These are phyloP conservation scores for Plutella xylostella DNA, from an alignment of 2,888 invertebrate species.

Conservation along the genomic window DNA sequence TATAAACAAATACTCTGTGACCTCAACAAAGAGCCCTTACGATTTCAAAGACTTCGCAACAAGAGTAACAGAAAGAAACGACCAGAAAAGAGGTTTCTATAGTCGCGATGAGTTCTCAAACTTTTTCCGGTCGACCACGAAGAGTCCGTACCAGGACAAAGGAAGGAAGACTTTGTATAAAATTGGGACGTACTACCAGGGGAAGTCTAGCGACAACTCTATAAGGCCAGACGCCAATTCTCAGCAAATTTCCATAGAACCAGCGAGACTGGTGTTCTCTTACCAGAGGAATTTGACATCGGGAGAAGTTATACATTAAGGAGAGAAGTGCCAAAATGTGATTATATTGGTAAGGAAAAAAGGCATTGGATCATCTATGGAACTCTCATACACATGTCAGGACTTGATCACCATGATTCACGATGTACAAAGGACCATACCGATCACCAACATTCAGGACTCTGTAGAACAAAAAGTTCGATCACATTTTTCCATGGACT, in stretches of 20 bases:
- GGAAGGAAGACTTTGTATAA: conserved; percentile 50
- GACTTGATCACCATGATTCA: too few species aligned
- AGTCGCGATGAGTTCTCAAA: conserved; percentile 45
- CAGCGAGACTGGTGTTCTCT: conserved; percentile 48
- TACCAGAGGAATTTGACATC: conserved; percentile 55
- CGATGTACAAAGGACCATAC: too few species aligned
- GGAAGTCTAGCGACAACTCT: conserved; percentile 55
- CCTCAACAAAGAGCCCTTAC: conserved; percentile 70
- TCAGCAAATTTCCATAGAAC: conserved; percentile 54
- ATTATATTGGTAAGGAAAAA: conserved; percentile 51
- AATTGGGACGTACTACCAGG: conserved; percentile 58
- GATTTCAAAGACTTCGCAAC: conserved; percentile 59
- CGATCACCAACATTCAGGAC: too few species aligned
- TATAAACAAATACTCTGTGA: conserved; percentile 50
- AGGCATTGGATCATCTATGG: conserved; percentile 19
- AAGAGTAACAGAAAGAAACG: conserved; percentile 27
- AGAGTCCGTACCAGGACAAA: conserved; percentile 56
- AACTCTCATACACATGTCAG: conserved; percentile 10
- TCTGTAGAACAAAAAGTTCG: too few species aligned
- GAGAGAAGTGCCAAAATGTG: conserved; percentile 37
- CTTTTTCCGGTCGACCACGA: conserved; percentile 63
- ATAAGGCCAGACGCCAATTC: conserved; percentile 62
- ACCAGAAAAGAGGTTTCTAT: conserved; percentile 44
- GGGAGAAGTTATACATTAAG: conserved; percentile 33
- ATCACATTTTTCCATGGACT: too few species aligned